Evolutionary conservation across 2,797 vertebrate genomes (phyloP).

Genomic region (Paedocypris micromegethes): DNA sequence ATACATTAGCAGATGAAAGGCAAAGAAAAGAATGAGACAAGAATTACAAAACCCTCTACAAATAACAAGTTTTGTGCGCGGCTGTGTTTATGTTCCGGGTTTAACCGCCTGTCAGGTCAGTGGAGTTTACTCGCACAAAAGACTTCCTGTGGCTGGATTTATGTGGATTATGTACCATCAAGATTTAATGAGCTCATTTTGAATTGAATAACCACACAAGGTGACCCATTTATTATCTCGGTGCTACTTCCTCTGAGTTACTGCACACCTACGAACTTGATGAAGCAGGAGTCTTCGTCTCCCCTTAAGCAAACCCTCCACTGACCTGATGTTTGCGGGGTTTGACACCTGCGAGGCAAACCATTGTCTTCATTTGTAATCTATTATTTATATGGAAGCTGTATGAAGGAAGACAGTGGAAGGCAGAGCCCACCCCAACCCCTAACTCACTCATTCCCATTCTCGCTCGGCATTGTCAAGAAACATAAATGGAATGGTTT

Average conservation of each 20-base stretch:
- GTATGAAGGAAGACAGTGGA: constrained; percentile 59
- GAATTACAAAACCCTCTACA: constrained; percentile 42
- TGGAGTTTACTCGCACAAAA: neutral
- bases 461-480: constrained; percentile 61
- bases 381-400: constrained; percentile 67
- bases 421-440: constrained; percentile 50
- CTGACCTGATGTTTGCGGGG: constrained; percentile 57
- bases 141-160: constrained; percentile 23
- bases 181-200: constrained; percentile 34
- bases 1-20: constrained; percentile 48
- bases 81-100: neutral
- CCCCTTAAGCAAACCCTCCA: neutral
- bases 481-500: constrained; percentile 62
- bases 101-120: constrained; percentile 3
- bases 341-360: constrained; percentile 55
- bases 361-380: constrained; percentile 63
- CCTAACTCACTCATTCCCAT: constrained; percentile 39
- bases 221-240: constrained; percentile 26
- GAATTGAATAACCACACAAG: constrained; percentile 19
- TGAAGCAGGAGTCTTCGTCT: neutral
- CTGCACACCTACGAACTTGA: neutral
- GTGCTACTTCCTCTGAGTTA: neutral
- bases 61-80: constrained; percentile 13
- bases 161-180: constrained; percentile 16
- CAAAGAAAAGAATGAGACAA: constrained; percentile 18